Base-by-base conservation (phyloP, 2,797 vertebrate species). In the Chelon auratus region DNA sequence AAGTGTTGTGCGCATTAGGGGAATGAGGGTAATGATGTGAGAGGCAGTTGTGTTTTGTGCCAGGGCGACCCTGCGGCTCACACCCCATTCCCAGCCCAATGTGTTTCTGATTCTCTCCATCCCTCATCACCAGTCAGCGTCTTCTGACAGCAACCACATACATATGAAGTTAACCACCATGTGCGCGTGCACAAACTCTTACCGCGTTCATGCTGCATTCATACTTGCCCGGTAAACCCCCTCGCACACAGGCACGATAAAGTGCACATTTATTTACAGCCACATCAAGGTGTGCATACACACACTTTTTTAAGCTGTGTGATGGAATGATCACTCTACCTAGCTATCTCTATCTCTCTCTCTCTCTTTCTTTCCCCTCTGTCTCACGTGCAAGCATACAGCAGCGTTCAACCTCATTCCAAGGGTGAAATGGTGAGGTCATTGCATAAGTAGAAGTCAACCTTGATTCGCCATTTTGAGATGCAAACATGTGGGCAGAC, bases 21-120 rank as follows among this genome's bases (percentile, higher is more conserved):
- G 86, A 90, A 91, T 93, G 93, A 93, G 90, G 92, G 92, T 94
- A 95, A 95, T 94, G 93, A 94, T 91, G 89, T 94, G 92, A 90
- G 87, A 92, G 91, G 91, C 87, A 85, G 85, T 89, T 88, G 83
- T 85, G 84, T 90, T 92, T 90, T 84, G 81, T 90, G 88, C 87
- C 84, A 87, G 89, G 91, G 90, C 90, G 91, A 94, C 93, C 92
- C 92, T 88, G 89, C 89, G 91, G 91, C 92, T 94, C 90, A 85
- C 85, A 91, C 85, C 88, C 90, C 91, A 90, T 93, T 92, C 91
- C 82, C 90, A 85, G 82, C 81, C 84, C 88, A 88, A 93, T 93
- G 93, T 93, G 90, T 92, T 93, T 91, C 92, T 94, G 91, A 94
- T 94, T 94, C 89, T 87, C 86, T 87, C 77, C 85, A 92, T 93